A percentile compares a stretch with the other conserved stretches of the same genome.
Evolutionary conservation across 2,888 invertebrate genomes (phyloP).

Genomic region (Tanytarsus gracilentus): DNA sequence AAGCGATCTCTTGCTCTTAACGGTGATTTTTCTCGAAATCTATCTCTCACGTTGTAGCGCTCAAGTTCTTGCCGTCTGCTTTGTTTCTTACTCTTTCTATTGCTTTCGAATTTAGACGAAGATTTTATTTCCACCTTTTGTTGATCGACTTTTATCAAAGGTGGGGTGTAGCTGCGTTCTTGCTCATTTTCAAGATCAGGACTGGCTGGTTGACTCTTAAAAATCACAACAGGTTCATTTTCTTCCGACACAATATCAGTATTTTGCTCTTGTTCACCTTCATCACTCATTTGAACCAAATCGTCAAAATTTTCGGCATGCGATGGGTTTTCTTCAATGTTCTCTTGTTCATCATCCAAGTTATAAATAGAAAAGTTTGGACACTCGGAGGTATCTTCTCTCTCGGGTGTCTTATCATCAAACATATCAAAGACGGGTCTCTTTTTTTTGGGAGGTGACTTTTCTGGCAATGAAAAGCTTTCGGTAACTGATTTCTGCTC

Average conservation of each 20-base stretch:
- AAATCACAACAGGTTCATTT: background rate
- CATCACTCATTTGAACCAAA: conserved; percentile 43
- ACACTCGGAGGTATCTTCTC: conserved; percentile 48
- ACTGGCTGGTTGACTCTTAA: conserved; percentile 10
- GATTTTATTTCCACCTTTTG: background rate
- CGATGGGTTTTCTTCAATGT: background rate
- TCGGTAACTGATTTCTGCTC: background rate
- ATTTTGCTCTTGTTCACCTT: conserved; percentile 38
- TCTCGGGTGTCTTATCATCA: background rate
- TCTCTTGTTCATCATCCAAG: conserved; percentile 50
- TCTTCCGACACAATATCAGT: background rate
- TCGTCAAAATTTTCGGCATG: conserved; percentile 40
- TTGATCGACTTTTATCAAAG: background rate
- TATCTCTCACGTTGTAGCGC: conserved; percentile 15
- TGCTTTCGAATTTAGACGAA: too few species aligned
- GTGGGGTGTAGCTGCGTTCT: conserved; percentile 24
- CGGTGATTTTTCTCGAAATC: conserved; percentile 14
- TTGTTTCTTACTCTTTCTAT: too few species aligned
- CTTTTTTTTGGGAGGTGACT: background rate
- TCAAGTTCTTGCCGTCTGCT: conserved; percentile 5
- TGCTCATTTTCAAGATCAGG: conserved; percentile 17
- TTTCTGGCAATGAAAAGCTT: background rate
- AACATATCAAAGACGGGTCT: conserved; percentile 12
- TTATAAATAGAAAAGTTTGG: conserved; percentile 80
- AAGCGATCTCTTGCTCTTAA: background rate